phyloP scores from a whole-genome alignment of 2,888 invertebrate species.

The Callyntrura guangdongensis region DNA sequence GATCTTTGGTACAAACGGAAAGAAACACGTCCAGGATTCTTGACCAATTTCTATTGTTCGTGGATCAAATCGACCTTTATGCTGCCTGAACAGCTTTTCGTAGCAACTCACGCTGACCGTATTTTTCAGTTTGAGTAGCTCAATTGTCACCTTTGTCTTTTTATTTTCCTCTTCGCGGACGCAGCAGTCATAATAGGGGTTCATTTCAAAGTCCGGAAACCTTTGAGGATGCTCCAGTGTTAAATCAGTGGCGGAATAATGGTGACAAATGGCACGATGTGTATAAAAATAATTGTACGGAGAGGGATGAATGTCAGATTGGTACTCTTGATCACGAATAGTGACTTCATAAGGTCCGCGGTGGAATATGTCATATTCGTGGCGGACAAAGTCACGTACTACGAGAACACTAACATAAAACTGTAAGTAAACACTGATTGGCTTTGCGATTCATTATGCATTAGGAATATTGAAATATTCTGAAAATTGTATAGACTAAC shows the following conservation, averaged over 20 bases:
- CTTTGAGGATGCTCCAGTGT: slow-evolving; percentile 57
- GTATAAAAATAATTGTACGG: slow-evolving; percentile 63
- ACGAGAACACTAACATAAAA: slow-evolving; percentile 49
- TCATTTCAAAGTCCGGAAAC: slow-evolving; percentile 75
- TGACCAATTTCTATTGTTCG: slow-evolving; percentile 39
- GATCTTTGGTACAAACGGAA: slow-evolving; percentile 45
- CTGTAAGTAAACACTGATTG: neutral
- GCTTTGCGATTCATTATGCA: neutral
- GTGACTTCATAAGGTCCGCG: slow-evolving; percentile 73
- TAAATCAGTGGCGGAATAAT: slow-evolving; percentile 49
- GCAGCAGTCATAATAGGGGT: slow-evolving; percentile 75
- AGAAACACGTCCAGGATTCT: slow-evolving; percentile 56
- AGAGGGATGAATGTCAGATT: slow-evolving; percentile 71
- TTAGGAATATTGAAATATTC: neutral
- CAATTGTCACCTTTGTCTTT: slow-evolving; percentile 32
- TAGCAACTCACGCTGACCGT: slow-evolving; percentile 36
- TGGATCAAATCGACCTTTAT: slow-evolving; percentile 34
- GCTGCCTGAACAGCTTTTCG: slow-evolving; percentile 60
- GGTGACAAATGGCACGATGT: slow-evolving; percentile 56
- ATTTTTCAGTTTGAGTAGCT: slow-evolving; percentile 21
- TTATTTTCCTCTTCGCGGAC: slow-evolving; percentile 70
- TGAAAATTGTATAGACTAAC: too few relatives aligned
- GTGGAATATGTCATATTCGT: slow-evolving; percentile 70
- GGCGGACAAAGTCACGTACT: slow-evolving; percentile 54
- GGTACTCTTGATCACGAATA: slow-evolving; percentile 55